Evolutionary conservation across 2,797 vertebrate species (phyloP).

Genomic region (Cirrhinus mrigala): DNA sequence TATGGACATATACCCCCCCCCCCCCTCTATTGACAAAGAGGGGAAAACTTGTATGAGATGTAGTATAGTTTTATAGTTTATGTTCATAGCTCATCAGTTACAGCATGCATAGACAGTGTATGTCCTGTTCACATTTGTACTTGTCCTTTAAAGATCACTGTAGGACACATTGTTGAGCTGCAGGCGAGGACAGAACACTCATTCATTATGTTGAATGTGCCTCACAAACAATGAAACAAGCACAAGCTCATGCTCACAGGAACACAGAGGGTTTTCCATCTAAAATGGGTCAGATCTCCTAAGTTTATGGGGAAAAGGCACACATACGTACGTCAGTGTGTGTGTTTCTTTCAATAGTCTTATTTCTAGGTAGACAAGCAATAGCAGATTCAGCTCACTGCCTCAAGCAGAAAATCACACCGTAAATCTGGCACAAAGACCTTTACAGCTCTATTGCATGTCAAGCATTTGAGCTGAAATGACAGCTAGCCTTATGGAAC

Average conservation of each 20-base stretch:
- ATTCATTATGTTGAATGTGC: constrained; percentile 40
- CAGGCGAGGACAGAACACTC: constrained; percentile 21
- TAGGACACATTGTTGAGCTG: constrained; percentile 33
- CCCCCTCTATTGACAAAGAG: too few relatives aligned
- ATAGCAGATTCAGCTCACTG: constrained; percentile 19
- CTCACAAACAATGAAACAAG: constrained; percentile 30
- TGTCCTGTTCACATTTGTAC: not conserved
- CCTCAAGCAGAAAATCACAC: constrained; percentile 33
- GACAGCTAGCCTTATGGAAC: constrained; percentile 30
- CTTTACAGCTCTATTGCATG: constrained; percentile 44
- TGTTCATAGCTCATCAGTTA: not conserved
- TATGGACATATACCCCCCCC: too few relatives aligned
- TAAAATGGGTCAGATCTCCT: constrained; percentile 54
- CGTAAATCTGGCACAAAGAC: constrained; percentile 43
- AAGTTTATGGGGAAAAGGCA: constrained; percentile 34
- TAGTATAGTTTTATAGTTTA: constrained; percentile 53
- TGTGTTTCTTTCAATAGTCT: constrained; percentile 5
- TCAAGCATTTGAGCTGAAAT: constrained; percentile 31
- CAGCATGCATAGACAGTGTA: not conserved
- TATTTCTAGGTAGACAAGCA: constrained; percentile 34
- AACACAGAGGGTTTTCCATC: constrained; percentile 33
- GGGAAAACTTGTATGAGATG: not conserved
- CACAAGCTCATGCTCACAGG: constrained; percentile 18
- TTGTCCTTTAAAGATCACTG: constrained; percentile 32
- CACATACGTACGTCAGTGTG: constrained; percentile 22